Conservation (phyloP, 2,797 vertebrate genomes). For the Lemur catta region DNA sequence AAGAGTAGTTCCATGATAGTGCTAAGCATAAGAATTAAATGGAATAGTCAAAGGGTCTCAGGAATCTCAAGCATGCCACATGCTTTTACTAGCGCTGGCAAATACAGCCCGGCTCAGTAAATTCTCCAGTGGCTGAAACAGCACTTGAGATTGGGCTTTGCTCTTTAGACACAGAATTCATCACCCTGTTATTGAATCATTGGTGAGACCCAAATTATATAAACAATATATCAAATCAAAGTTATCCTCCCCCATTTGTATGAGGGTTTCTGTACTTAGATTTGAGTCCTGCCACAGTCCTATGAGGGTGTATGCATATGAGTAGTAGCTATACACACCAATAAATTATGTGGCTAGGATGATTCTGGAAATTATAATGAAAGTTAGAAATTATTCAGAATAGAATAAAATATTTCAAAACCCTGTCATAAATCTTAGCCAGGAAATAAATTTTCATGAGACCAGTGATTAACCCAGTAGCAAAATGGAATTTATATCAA, state of each 20-base stretch:
- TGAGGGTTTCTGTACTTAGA: neutral
- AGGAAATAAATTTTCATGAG: constrained; percentile 74
- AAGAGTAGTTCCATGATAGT: neutral
- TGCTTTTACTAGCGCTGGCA: neutral
- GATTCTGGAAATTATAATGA: constrained; percentile 47
- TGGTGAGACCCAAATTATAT: neutral
- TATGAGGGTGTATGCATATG: neutral
- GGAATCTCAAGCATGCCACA: neutral
- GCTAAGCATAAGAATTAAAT: neutral
- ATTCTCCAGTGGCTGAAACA: neutral
- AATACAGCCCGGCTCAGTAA: neutral
- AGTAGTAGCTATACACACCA: neutral
- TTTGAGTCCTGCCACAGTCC: neutral
- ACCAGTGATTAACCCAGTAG: constrained; percentile 70
- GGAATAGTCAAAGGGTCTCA: neutral
- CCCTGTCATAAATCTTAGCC: constrained; percentile 58
- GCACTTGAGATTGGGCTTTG: neutral
- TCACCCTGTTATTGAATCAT: neutral
- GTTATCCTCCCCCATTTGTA: neutral
- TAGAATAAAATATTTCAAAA: constrained; percentile 60
- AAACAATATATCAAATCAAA: neutral
- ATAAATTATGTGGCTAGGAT: neutral
- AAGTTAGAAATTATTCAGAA: constrained; percentile 61
- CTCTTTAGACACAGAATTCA: neutral
- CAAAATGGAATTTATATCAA: constrained; percentile 70